A percentile compares a stretch with the other conserved stretches of the same genome.
Conservation (phyloP, 1,140 invertebrate genomes). For the Ectropis grisescens region DNA sequence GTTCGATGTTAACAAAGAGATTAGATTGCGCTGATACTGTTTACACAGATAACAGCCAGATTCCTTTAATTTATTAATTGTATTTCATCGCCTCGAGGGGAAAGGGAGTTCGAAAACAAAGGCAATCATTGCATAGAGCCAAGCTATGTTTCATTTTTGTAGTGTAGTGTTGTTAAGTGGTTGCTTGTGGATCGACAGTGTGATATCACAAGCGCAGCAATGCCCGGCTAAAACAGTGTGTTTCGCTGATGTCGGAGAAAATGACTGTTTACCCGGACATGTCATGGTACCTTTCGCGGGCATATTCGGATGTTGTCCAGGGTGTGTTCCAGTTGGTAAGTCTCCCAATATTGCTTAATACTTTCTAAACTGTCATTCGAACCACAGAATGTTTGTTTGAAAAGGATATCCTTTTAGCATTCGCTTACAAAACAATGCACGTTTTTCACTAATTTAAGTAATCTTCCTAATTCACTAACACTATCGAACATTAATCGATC, state of each 20-base stretch:
- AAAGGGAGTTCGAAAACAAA: background rate
- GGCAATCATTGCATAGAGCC: conserved; percentile 3
- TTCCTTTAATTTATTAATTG: conserved; percentile 15
- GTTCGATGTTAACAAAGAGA: conserved; percentile 13
- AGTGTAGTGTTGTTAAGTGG: conserved; percentile 8
- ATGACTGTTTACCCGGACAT: conserved; percentile 31
- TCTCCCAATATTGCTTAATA: too few relatives aligned
- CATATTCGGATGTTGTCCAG: conserved; percentile 52
- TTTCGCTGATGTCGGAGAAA: conserved; percentile 38
- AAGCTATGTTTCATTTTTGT: background rate
- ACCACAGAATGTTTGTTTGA: too few relatives aligned
- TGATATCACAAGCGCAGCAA: conserved; percentile 12
- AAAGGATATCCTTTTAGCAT: too few relatives aligned
- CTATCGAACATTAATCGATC: too few relatives aligned
- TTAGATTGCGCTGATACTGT: conserved; percentile 37
- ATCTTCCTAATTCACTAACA: too few relatives aligned
- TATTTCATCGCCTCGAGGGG: background rate
- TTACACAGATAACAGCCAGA: conserved; percentile 16
- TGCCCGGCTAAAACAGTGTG: conserved; percentile 42
- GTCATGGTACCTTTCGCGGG: conserved; percentile 24
- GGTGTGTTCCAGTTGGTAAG: conserved; percentile 30
- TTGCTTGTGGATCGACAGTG: conserved; percentile 8
- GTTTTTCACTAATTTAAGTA: too few relatives aligned
- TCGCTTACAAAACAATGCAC: too few relatives aligned
- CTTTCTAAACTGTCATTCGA: too few relatives aligned